Conservation (phyloP, 2,797 vertebrate genomes). For the Peromyscus attwateri region DNA sequence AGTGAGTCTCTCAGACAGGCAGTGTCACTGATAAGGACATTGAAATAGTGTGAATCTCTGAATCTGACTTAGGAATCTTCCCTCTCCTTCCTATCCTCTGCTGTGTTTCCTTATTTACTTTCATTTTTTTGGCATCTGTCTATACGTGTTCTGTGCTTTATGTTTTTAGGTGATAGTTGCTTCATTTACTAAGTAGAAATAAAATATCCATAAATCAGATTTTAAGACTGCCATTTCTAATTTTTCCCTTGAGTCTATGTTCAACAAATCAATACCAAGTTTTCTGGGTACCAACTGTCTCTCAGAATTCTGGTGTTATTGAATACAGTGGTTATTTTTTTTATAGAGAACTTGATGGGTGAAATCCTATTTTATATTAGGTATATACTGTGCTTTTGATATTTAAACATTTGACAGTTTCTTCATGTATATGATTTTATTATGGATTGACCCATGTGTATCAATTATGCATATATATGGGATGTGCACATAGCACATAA, state of each 20-base stretch:
- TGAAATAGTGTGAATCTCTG: neutral
- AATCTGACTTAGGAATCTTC: neutral
- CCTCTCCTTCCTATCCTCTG: neutral
- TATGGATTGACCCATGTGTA: neutral
- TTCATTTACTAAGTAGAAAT: neutral
- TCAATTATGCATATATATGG: neutral
- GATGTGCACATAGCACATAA: no score
- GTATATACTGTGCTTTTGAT: neutral
- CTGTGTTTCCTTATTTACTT: neutral
- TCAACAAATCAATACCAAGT: neutral
- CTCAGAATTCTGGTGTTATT: neutral
- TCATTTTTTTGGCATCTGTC: neutral
- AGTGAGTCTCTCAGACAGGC: neutral
- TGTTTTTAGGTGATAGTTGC: neutral
- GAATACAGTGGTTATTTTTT: neutral
- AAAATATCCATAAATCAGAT: neutral
- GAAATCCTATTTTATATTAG: constrained; percentile 7
- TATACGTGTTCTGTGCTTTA: neutral
- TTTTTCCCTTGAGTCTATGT: neutral
- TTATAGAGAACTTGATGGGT: neutral
- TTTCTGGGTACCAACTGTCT: neutral
- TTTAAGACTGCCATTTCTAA: neutral
- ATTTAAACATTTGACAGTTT: neutral
- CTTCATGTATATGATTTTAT: neutral
- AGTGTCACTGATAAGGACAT: neutral